Conservation (phyloP, 1,140 invertebrate genomes). For the Tenebrio molitor region DNA sequence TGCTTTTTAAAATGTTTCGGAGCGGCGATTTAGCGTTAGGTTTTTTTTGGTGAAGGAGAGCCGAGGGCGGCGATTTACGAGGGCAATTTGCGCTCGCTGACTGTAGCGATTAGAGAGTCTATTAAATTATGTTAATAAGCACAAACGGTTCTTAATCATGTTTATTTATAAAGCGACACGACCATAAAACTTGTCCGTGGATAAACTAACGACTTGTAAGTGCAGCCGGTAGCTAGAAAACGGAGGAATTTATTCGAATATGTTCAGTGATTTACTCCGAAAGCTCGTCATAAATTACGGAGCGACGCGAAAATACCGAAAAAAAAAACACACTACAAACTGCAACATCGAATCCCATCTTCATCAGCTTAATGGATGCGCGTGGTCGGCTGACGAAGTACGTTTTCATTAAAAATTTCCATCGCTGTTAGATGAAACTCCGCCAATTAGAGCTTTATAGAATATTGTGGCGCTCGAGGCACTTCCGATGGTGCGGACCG, state of each 20-base stretch:
- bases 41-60: neutral
- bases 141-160: slow-evolving; percentile 33
- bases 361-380: slow-evolving; percentile 34
- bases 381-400: slow-evolving; percentile 10
- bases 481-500: neutral
- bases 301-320: too few relatives aligned
- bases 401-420: slow-evolving; percentile 43
- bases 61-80: slow-evolving; percentile 4
- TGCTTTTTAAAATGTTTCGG: slow-evolving; percentile 41
- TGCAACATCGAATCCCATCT: slow-evolving; percentile 2
- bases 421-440: slow-evolving; percentile 4
- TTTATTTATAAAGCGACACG: slow-evolving; percentile 36
- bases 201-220: slow-evolving; percentile 29
- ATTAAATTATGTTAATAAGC: slow-evolving; percentile 41
- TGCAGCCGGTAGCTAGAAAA: slow-evolving; percentile 34
- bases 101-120: slow-evolving; percentile 24
- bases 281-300: neutral
- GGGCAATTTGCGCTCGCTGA: slow-evolving; percentile 27
- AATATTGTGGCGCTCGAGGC: neutral
- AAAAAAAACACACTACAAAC: too few relatives aligned
- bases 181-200: slow-evolving; percentile 23
- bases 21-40: too few relatives aligned
- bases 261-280: slow-evolving; percentile 29
- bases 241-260: slow-evolving; percentile 18
- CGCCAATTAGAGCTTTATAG: slow-evolving; percentile 30